phyloP scores from a whole-genome alignment of 1,140 invertebrate genomes.

The Atta cephalotes region DNA sequence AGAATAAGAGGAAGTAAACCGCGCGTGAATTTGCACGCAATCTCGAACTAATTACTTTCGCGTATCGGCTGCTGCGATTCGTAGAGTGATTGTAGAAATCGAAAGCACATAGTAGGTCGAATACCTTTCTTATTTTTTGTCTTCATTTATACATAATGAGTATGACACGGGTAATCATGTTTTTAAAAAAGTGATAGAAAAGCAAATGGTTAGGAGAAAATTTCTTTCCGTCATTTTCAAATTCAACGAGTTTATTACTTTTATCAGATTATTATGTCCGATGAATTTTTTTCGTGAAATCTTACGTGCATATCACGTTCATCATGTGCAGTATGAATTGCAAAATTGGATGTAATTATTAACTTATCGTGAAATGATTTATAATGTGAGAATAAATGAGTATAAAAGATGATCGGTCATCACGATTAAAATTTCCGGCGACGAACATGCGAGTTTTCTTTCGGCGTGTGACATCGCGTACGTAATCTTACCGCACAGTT shows the following conservation, averaged over 20 bases:
- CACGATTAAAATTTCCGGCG: slow-evolving; percentile 18
- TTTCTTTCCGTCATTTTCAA: neutral
- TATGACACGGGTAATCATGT: neutral
- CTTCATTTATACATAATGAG: neutral
- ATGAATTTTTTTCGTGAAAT: neutral
- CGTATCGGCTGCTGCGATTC: neutral
- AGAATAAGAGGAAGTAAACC: slow-evolving; percentile 3
- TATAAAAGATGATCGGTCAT: neutral
- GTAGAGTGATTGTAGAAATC: slow-evolving; percentile 35
- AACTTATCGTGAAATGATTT: slow-evolving; percentile 14
- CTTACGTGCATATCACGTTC: neutral
- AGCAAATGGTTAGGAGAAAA: neutral
- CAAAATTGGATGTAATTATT: neutral
- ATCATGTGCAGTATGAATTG: neutral
- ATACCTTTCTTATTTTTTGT: neutral
- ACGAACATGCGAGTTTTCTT: neutral
- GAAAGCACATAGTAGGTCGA: neutral
- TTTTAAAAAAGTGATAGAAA: neutral
- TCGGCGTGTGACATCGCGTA: slow-evolving; percentile 16
- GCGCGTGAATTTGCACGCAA: slow-evolving; percentile 36
- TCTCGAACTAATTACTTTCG: slow-evolving; percentile 11
- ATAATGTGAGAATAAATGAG: neutral
- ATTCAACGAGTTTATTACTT: neutral
- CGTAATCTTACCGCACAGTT: slow-evolving; percentile 49
- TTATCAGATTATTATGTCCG: neutral